phyloP scores from a whole-genome alignment of 2,888 invertebrate genomes.

The Stenichneumon culpator region DNA sequence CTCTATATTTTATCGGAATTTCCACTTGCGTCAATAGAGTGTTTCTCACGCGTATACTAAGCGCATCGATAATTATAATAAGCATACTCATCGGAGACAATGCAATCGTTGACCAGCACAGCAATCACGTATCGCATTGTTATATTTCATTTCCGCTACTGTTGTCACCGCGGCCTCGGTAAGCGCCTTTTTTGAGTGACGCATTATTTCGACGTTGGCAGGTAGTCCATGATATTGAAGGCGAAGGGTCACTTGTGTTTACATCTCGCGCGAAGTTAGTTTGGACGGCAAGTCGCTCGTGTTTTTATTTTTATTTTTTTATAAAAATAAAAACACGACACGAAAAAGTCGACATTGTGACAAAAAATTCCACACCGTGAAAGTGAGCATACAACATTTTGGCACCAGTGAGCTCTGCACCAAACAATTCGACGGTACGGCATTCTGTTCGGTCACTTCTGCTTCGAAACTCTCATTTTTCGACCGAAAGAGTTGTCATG shows the following conservation, averaged over 20 bases:
- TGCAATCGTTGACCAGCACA: slow-evolving; percentile 36
- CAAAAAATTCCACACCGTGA: too few species aligned
- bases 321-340: too few species aligned
- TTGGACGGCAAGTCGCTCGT: background rate
- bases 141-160: slow-evolving; percentile 2
- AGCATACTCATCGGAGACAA: background rate
- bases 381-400: too few species aligned
- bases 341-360: too few species aligned
- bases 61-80: slow-evolving; percentile 40
- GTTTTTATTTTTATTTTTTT: background rate
- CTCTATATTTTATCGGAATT: background rate
- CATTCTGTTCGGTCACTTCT: too few species aligned
- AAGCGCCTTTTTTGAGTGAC: background rate
- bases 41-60: background rate
- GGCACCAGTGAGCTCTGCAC: too few species aligned
- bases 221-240: slow-evolving; percentile 28
- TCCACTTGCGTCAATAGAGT: background rate
- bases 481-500: too few species aligned
- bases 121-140: slow-evolving; percentile 21
- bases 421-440: too few species aligned
- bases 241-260: background rate
- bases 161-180: background rate
- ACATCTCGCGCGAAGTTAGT: background rate
- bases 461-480: too few species aligned
- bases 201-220: background rate